phyloP scores from a whole-genome alignment of 2,888 invertebrate genomes.

The Metallyticus violacea region DNA sequence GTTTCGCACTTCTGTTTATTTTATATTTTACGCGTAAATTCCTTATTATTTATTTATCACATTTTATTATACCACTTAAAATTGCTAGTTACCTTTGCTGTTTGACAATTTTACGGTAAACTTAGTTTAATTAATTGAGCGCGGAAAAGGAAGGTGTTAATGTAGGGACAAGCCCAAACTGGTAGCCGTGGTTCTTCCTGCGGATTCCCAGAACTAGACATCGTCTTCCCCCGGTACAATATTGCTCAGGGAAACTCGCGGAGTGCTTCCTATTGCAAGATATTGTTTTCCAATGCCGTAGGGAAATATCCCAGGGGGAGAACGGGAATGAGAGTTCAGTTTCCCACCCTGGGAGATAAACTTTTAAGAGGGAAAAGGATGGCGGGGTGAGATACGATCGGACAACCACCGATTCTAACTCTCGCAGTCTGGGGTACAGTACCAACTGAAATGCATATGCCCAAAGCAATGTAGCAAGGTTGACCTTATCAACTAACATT shows the following conservation, averaged over 20 bases:
- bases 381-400: neutral
- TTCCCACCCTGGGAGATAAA: neutral
- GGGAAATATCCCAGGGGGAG: neutral
- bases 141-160: no score
- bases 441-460: neutral
- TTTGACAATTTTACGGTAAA: no score
- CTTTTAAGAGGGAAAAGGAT: neutral
- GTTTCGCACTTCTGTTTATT: no score
- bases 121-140: no score
- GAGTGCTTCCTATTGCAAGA: neutral
- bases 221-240: neutral
- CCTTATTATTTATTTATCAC: no score
- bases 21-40: no score
- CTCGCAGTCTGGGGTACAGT: neutral
- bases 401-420: neutral
- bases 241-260: neutral
- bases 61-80: no score
- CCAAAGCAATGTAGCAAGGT: neutral
- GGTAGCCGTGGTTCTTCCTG: neutral
- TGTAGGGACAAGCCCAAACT: no score
- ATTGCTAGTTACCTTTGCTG: no score
- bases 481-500: neutral
- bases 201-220: neutral
- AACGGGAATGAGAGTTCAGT: neutral
- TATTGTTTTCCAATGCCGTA: constrained; percentile 6